These are phyloP conservation scores for Zophobas morio DNA, from an alignment of 1,140 invertebrate genomes.

Conservation along the genomic window DNA sequence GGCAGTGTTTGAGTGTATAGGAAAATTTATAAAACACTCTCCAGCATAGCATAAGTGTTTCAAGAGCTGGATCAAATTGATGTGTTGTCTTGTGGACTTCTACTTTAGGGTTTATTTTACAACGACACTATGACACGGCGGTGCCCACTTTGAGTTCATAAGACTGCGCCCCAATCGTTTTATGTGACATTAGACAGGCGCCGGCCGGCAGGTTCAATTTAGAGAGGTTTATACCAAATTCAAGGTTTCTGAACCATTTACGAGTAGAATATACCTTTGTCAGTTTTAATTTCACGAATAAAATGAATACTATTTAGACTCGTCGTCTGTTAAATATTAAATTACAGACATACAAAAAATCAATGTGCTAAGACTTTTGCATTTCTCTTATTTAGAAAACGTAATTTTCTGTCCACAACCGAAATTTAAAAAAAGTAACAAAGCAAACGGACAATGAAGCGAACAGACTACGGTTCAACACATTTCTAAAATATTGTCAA, in stretches of 20 bases:
- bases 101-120: slow-evolving; percentile 27
- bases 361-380: no score
- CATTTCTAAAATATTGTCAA: no score
- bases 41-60: slow-evolving; percentile 22
- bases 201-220: slow-evolving; percentile 47
- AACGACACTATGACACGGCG: slow-evolving; percentile 29
- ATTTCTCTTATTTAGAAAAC: no score
- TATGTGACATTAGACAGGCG: slow-evolving; percentile 55
- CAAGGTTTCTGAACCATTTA: background rate
- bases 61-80: slow-evolving; percentile 3
- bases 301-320: no score
- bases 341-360: no score
- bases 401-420: no score
- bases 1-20: slow-evolving; percentile 17
- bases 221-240: slow-evolving; percentile 12
- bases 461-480: no score
- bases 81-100: slow-evolving; percentile 18
- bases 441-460: no score
- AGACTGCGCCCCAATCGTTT: slow-evolving; percentile 43
- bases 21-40: slow-evolving; percentile 36
- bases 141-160: slow-evolving; percentile 52
- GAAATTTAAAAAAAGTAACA: no score
- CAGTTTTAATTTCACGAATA: no score
- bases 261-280: no score
- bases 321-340: no score